Evolutionary conservation across 2,888 invertebrate genomes (phyloP), one percentile per base, ranked within the genome.

Genomic region (Drosophila birchii): DNA sequence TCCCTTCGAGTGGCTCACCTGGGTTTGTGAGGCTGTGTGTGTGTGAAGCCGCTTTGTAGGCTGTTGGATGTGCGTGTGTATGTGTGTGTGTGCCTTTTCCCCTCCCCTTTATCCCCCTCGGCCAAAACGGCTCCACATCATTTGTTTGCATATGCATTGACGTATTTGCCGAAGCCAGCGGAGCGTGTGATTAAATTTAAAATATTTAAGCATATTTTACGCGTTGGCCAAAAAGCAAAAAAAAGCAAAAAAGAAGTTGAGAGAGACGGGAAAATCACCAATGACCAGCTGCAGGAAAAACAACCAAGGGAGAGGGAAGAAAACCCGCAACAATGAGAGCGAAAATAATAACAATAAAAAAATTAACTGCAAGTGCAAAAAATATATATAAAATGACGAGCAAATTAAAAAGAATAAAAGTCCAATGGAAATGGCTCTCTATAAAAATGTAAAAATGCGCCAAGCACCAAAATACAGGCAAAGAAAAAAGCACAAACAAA

Each of bases 201-300:
- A 85, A 85, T 85, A 85, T 85, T 85, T 87, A 85, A 85, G 85
- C 84, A 87, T 87, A 87, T 85, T 87, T 87, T 87, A 85, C 85
- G 87, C 82, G 84, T 87, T 85, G 85, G 87, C 80, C 84, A 80
- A 81, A 78, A 81, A 56, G 32, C 41, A 26, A 32, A 26, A n/a
- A 29, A 34, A 39, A 18, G n/a, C n/a, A n/a, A 36, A 49, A 72
- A 78, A 73, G 64, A 0, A 34, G 62, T 0, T 2, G 6, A 26
- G 26, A 4, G 26, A 5, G 26, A 47, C 4, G 16, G 14, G 43
- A 53, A 66, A 66, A 32, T 44, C 63, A 54, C 72, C 76, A 83
- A 79, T 86, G 84, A 79, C 79, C 86, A 86, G 80, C 71, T 73
- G 73, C 43, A 43, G 45, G 14, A 39, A 51, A 34, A 57, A 44